phyloP scores from a whole-genome alignment of 2,888 invertebrate species.

The Plagodis pulveraria region DNA sequence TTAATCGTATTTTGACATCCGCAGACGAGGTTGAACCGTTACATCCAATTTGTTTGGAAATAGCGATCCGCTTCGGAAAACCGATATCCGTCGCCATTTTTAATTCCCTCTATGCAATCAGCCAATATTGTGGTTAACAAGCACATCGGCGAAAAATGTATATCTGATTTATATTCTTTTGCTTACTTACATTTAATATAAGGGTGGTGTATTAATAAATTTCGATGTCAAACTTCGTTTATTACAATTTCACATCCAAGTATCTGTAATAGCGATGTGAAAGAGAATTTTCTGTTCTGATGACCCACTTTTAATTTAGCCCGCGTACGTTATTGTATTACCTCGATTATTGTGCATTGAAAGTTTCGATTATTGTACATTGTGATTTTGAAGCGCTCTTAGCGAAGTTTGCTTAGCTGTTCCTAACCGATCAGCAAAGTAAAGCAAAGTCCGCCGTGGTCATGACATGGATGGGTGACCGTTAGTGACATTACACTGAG shows the following conservation, averaged over 20 bases:
- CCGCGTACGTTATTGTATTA: no score
- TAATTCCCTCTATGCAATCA: constrained; percentile 50
- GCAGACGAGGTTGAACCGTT: constrained; percentile 18
- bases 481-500: no score
- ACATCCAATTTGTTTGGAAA: constrained; percentile 35
- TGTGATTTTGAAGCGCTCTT: no score
- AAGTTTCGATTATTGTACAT: no score
- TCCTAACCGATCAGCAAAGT: no score
- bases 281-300: no score
- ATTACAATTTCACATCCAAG: not conserved
- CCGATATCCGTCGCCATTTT: constrained; percentile 42
- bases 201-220: not conserved
- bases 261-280: no score
- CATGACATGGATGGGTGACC: no score
- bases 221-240: not conserved
- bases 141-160: constrained; percentile 43
- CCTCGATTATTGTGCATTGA: no score
- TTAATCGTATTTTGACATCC: constrained; percentile 31
- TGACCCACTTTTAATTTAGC: no score
- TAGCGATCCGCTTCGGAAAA: constrained; percentile 31
- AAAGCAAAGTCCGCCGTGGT: no score
- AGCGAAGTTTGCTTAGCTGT: no score
- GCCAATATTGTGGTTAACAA: constrained; percentile 43
- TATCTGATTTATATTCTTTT: constrained; percentile 28
- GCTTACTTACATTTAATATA: not conserved